phyloP scores from a whole-genome alignment of 2,888 invertebrate species.

The Carcina quercana region DNA sequence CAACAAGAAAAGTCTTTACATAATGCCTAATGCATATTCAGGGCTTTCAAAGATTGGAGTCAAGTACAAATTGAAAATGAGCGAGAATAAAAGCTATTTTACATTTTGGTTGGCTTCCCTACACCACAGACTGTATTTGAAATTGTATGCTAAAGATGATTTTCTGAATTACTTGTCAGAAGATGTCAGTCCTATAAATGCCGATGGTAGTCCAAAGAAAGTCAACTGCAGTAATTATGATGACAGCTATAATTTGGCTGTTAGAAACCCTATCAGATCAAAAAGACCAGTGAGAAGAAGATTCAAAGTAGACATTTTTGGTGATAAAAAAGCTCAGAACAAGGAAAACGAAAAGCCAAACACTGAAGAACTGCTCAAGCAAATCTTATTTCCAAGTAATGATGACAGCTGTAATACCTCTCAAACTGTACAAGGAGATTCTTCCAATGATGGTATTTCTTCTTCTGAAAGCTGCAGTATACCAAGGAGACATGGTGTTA shows the following conservation, averaged over 20 bases:
- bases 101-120: slow-evolving; percentile 85
- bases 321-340: slow-evolving; percentile 74
- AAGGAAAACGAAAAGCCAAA: slow-evolving; percentile 81
- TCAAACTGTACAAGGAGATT: slow-evolving; percentile 40
- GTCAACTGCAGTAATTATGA: slow-evolving; percentile 62
- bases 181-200: slow-evolving; percentile 72
- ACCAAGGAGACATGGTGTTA: slow-evolving; percentile 78
- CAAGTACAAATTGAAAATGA: slow-evolving; percentile 84
- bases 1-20: slow-evolving; percentile 81
- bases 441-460: slow-evolving; percentile 61
- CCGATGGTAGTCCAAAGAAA: slow-evolving; percentile 37
- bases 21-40: slow-evolving; percentile 72
- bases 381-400: slow-evolving; percentile 50
- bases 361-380: slow-evolving; percentile 53
- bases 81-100: slow-evolving; percentile 83
- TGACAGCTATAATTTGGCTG: slow-evolving; percentile 68
- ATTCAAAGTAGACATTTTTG: slow-evolving; percentile 65
- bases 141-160: slow-evolving; percentile 81
- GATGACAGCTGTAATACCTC: slow-evolving; percentile 36
- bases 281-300: slow-evolving; percentile 65
- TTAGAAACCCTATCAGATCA: slow-evolving; percentile 52
- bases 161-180: slow-evolving; percentile 78
- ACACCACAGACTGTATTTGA: slow-evolving; percentile 84
- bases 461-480: slow-evolving; percentile 67
- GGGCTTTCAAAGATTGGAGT: slow-evolving; percentile 73